Percentiles rank a stretch among this genome's conserved stretches.
phyloP scores from a whole-genome alignment of 2,113 vertebrate species.

The Alethe castanea region DNA sequence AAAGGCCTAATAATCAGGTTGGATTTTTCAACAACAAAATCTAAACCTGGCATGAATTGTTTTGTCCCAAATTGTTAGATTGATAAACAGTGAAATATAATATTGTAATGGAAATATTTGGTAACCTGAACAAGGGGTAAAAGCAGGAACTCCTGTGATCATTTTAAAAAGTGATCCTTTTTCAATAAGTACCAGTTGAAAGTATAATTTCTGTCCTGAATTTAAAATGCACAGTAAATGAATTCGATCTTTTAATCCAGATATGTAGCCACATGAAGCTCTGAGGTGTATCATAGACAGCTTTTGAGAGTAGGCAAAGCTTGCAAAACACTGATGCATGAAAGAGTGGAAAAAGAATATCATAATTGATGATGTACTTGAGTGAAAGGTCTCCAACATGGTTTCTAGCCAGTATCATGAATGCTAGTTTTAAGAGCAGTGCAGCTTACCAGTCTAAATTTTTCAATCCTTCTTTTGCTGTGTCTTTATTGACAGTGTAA shows the following conservation, averaged over 20 bases:
- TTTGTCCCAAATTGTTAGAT: neutral
- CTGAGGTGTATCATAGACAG: neutral
- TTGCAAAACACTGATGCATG: neutral
- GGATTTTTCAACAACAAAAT: neutral
- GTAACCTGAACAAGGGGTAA: neutral
- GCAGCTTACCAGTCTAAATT: neutral
- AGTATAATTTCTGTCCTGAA: neutral
- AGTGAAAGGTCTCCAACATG: neutral
- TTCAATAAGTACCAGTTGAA: neutral
- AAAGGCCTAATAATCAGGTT: constrained; percentile 5
- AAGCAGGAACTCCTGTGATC: neutral
- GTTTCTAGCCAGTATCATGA: neutral
- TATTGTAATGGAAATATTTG: neutral
- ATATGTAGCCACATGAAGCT: neutral
- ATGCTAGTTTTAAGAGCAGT: neutral
- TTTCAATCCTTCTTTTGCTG: neutral
- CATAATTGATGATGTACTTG: neutral
- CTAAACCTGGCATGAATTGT: neutral
- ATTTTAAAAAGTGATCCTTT: neutral
- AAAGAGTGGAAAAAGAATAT: neutral
- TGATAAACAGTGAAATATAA: neutral
- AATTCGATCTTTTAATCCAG: neutral
- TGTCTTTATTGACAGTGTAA: constrained; percentile 58
- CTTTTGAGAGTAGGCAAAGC: neutral
- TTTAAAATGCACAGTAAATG: neutral